phyloP scores from a whole-genome alignment of 1,140 invertebrate genomes.

The Ceratoteleas bidentatus region DNA sequence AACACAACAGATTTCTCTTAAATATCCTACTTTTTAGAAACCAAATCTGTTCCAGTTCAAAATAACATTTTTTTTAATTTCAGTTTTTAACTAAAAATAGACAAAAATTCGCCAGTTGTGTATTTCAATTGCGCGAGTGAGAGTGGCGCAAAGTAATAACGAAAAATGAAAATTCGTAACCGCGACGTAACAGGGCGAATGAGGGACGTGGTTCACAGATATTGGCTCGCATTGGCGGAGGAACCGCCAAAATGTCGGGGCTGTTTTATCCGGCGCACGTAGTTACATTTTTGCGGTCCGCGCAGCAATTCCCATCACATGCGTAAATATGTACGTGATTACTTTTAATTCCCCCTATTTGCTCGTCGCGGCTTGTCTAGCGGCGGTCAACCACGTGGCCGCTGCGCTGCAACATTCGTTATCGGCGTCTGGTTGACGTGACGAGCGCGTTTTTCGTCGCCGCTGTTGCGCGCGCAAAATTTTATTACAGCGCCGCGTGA shows the following conservation, averaged over 20 bases:
- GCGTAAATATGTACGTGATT: constrained; percentile 77
- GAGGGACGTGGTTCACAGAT: background rate
- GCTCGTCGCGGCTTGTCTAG: constrained; percentile 63
- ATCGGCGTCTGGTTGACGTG: constrained; percentile 48
- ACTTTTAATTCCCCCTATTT: constrained; percentile 78
- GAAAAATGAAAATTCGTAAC: no score
- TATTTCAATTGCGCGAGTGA: no score
- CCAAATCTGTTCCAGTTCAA: no score
- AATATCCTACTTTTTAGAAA: no score
- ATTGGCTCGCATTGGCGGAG: constrained; percentile 6
- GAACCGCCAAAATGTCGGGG: constrained; percentile 8
- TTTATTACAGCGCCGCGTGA: constrained; percentile 73
- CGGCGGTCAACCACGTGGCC: constrained; percentile 72
- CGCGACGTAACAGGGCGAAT: background rate
- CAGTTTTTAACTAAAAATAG: no score
- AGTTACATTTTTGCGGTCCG: constrained; percentile 76
- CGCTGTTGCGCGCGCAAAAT: constrained; percentile 66
- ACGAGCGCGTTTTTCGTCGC: constrained; percentile 42
- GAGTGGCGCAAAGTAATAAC: no score
- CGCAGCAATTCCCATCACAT: constrained; percentile 69
- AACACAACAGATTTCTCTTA: no score
- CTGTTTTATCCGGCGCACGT: constrained; percentile 52
- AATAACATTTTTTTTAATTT: no score
- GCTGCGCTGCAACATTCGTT: constrained; percentile 60
- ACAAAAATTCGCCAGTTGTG: no score